Evolutionary conservation across 2,113 vertebrate genomes (phyloP).

Genomic region (Amblyornis subalaris): DNA sequence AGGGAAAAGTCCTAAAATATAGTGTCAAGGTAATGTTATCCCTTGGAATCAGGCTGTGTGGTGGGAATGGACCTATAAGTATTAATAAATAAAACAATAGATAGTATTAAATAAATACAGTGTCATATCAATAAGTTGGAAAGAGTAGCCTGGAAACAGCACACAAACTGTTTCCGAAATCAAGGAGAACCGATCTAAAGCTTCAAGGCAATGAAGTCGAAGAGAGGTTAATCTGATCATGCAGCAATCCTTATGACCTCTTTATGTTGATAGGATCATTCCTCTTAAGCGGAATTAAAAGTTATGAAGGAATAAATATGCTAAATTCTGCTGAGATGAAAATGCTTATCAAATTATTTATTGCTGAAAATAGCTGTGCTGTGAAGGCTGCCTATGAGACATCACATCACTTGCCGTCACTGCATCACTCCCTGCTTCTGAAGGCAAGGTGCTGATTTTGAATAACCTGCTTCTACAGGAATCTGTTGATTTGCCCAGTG

Average conservation of each 20-base stretch:
- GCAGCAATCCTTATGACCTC: conserved; percentile 29
- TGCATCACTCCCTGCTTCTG: background rate
- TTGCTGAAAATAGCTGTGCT: background rate
- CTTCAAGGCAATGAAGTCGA: background rate
- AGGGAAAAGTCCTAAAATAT: background rate
- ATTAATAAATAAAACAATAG: background rate
- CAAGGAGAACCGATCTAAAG: background rate
- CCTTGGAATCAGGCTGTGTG: background rate
- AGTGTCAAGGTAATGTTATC: background rate
- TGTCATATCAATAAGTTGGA: background rate
- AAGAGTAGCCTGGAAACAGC: background rate
- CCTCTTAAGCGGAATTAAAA: conserved; percentile 29
- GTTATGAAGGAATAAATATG: background rate
- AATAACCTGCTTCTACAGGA: background rate
- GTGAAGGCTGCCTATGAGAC: background rate
- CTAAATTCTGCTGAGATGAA: background rate
- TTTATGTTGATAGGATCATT: conserved; percentile 42
- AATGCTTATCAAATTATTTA: background rate
- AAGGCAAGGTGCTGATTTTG: background rate
- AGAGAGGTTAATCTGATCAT: conserved; percentile 32
- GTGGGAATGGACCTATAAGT: background rate
- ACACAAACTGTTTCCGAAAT: background rate
- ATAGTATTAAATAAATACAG: background rate
- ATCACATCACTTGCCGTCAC: background rate
- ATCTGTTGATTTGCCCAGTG: background rate